Evolutionary conservation across 1,140 invertebrate genomes (phyloP), one percentile per base, ranked within the genome.

Genomic region (Pantala flavescens): DNA sequence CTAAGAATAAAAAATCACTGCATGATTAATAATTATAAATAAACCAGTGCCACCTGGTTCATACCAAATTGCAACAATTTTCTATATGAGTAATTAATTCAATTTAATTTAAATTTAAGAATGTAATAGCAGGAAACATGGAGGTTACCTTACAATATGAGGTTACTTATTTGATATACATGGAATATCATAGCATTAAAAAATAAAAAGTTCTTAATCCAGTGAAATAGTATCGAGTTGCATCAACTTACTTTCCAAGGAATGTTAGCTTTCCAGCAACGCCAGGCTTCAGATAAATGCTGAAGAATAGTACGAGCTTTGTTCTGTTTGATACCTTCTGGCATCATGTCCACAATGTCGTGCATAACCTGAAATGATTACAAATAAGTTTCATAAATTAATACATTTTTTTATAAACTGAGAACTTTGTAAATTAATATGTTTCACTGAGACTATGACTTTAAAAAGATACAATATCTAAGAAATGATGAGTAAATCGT

Each of bases 261-360:
- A 81, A 99, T 99, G 84, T 99, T 99, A 0, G 98, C 98, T 82
- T 99, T 99, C 98, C 98, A 99, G 83, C 97, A 99, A 75, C 98
- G 84, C 98, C 98, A 99, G 0, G 98, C 98, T 85, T 99, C 98
- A 75, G 95, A 98, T 43, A 99, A 85, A 88, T 99, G 98, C 81
- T 99, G 98, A 77, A 99, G 84, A 79, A 99, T 99, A 0, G 98
- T 99, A 77, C 97, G 88, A 0, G 98, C 98, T 83, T 99, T 99
- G 83, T 99, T 99, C 81, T 99, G 97, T 81, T 99, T 99, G 79
- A 99, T 99, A 77, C 98, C 98, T 85, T 99, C 98, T 0, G 98
- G 98, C 98, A 99, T 99, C 98, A 99, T 99, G 81, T 99, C 98
- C 0, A 99, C 90, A 80, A 99, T 99, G 81, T 99, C 98, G 84